phyloP scores from a whole-genome alignment of 1,140 invertebrate genomes.

The Colletes latitarsis region DNA sequence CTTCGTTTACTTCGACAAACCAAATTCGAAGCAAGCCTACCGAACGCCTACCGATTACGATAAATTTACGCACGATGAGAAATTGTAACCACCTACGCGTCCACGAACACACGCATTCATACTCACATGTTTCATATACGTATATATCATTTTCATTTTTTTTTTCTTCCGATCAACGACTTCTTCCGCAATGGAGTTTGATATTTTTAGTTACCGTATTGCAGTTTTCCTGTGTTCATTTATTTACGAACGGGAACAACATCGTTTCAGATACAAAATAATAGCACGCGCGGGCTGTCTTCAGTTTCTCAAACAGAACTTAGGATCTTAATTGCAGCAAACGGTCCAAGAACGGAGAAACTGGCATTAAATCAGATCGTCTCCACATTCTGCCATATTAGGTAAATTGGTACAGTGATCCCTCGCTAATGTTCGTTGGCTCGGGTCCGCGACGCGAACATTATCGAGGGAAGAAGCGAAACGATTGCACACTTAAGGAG shows the following conservation, averaged over 20 bases:
- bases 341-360: too few species aligned
- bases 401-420: too few species aligned
- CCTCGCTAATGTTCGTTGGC: too few species aligned
- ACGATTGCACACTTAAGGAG: too few species aligned
- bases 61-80: slow-evolving; percentile 18
- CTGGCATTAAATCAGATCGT: too few species aligned
- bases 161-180: slow-evolving; percentile 20
- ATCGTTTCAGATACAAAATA: background rate
- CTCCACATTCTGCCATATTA: too few species aligned
- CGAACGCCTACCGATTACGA: slow-evolving; percentile 14
- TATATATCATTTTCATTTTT: slow-evolving; percentile 12
- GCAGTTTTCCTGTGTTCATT: slow-evolving; percentile 11
- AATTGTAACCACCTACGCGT: slow-evolving; percentile 30
- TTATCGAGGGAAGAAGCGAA: too few species aligned
- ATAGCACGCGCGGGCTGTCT: too few species aligned
- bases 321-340: too few species aligned
- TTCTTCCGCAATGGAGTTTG: slow-evolving; percentile 12
- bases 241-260: slow-evolving; percentile 22
- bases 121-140: slow-evolving; percentile 12
- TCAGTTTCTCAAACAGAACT: too few species aligned
- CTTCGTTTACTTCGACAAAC: background rate
- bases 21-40: background rate
- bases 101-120: slow-evolving; percentile 41
- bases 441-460: too few species aligned
- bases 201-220: slow-evolving; percentile 51